Percentiles rank a stretch among this genome's conserved stretches.
Evolutionary conservation across 2,113 vertebrate species (phyloP).

Genomic region (Strix aluco): DNA sequence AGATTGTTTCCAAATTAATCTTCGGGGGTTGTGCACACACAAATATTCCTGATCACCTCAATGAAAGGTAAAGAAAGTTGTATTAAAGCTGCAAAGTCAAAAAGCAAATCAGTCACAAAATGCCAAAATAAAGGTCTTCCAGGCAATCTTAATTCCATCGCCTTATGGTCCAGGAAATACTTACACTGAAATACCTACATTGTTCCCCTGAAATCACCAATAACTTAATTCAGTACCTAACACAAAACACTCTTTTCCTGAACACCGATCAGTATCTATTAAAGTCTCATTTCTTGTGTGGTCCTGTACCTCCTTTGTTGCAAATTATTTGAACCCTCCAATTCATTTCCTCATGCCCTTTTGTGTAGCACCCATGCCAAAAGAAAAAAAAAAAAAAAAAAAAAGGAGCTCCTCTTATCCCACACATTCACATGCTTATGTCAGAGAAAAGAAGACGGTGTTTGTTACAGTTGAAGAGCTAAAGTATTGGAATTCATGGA

Average conservation of each 20-base stretch:
- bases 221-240: too few species aligned
- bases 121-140: background rate
- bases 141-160: background rate
- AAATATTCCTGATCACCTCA: background rate
- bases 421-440: background rate
- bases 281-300: background rate
- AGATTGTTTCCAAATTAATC: background rate
- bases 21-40: background rate
- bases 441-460: fast-evolving
- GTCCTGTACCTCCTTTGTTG: background rate
- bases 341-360: background rate
- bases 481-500: background rate
- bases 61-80: background rate
- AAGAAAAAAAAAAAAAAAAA: too few species aligned
- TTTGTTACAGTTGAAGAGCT: background rate
- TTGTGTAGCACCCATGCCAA: background rate
- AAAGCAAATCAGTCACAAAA: background rate
- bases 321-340: background rate
- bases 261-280: background rate
- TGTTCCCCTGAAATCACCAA: background rate
- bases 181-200: background rate
- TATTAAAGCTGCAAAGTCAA: background rate
- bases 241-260: background rate
- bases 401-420: background rate
- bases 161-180: background rate